phyloP scores from a whole-genome alignment of 2,888 invertebrate genomes.

The Caenorhabditis virilis region DNA sequence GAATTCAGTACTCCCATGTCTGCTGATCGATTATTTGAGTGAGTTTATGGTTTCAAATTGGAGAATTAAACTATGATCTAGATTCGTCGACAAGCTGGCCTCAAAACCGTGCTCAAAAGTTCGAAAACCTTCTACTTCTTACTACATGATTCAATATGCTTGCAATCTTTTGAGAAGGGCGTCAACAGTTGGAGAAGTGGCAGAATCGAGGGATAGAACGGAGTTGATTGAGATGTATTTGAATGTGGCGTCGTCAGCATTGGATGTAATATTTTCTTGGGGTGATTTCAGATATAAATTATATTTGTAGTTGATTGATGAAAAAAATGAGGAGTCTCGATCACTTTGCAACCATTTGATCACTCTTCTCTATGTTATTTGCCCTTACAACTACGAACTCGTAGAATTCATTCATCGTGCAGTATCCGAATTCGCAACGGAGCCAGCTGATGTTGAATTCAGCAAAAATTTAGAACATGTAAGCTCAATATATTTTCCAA shows the following conservation, averaged over 20 bases:
- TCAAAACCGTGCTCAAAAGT: neutral
- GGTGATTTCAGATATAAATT: too few species aligned
- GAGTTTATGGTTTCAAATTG: too few species aligned
- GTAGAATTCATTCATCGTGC: slow-evolving; percentile 20
- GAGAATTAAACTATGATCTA: too few species aligned
- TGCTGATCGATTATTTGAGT: slow-evolving; percentile 17
- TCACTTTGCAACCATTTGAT: slow-evolving; percentile 18
- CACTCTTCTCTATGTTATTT: slow-evolving; percentile 34
- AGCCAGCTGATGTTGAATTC: slow-evolving; percentile 16
- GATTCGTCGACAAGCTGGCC: too few species aligned
- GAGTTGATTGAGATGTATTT: slow-evolving; percentile 14
- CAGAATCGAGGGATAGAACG: slow-evolving; percentile 17
- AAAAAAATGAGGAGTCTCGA: slow-evolving; percentile 5
- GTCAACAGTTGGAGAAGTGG: slow-evolving; percentile 19
- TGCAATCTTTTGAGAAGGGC: slow-evolving; percentile 23
- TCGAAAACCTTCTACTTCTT: neutral
- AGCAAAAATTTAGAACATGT: slow-evolving; percentile 18
- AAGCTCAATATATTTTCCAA: too few species aligned
- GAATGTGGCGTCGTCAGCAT: too few species aligned
- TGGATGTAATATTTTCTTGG: too few species aligned
- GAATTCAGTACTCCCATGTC: slow-evolving; percentile 12
- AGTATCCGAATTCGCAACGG: neutral
- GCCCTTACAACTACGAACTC: slow-evolving; percentile 58
- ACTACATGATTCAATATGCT: slow-evolving; percentile 33
- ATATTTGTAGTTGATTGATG: slow-evolving; percentile 17